phyloP scores from a whole-genome alignment of 2,888 invertebrate genomes.

The Volucella inanis region DNA sequence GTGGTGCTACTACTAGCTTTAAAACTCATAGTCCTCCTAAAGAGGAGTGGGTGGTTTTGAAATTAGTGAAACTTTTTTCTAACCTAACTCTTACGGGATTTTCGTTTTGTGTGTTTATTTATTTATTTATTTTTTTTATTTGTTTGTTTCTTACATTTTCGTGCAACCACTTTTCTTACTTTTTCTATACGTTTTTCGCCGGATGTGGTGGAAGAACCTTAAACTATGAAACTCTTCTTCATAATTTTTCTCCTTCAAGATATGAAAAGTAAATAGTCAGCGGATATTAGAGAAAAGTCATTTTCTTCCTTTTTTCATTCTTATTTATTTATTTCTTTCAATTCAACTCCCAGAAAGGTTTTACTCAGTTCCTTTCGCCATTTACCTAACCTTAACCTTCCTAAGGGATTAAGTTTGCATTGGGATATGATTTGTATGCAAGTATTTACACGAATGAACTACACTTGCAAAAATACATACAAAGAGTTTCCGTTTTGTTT shows the following conservation, averaged over 20 bases:
- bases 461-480: neutral
- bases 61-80: conserved; percentile 22
- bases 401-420: conserved; percentile 30
- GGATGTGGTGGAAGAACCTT: conserved; percentile 24
- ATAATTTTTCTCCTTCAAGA: conserved; percentile 28
- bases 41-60: neutral
- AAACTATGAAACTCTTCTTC: conserved; percentile 43
- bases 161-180: neutral
- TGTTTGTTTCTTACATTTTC: neutral
- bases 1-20: too few species aligned
- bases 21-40: too few species aligned
- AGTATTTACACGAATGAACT: conserved; percentile 5
- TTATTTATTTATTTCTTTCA: neutral
- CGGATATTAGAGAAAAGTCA: conserved; percentile 59
- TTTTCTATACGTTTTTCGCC: neutral
- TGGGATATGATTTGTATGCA: conserved; percentile 29
- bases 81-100: neutral
- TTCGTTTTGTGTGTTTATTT: conserved; percentile 31
- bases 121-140: neutral
- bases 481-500: too few species aligned
- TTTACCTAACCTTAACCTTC: conserved; percentile 42
- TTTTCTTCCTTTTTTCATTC: conserved; percentile 8
- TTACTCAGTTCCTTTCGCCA: conserved; percentile 22
- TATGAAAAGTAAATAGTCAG: conserved; percentile 38
- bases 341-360: neutral